Evolutionary conservation across 2,797 vertebrate genomes (phyloP).

Genomic region (Otolemur crassicaudatus): DNA sequence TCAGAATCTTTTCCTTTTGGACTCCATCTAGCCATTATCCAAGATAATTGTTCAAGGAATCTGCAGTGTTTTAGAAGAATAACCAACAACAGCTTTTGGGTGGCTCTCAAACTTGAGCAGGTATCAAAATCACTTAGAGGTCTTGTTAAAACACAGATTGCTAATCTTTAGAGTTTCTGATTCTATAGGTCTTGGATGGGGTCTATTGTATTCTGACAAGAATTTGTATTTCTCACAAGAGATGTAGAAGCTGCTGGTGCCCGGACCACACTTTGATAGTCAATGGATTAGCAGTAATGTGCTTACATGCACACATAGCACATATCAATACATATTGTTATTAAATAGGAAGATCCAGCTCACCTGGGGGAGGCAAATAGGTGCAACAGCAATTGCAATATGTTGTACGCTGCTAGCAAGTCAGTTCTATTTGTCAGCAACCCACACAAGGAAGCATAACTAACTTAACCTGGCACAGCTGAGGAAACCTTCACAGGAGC

Average conservation of each 20-base stretch:
- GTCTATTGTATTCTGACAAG: not conserved
- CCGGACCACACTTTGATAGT: not conserved
- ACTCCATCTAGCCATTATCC: not conserved
- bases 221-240: slow-evolving; percentile 13
- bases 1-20: not conserved
- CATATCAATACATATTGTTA: not conserved
- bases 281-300: not conserved
- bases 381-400: not conserved
- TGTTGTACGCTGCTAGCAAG: not conserved
- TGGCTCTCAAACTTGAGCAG: not conserved
- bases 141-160: not conserved
- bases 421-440: not conserved
- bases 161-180: not conserved
- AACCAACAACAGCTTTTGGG: not conserved
- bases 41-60: not conserved
- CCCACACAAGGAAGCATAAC: not conserved
- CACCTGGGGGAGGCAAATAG: not conserved
- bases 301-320: not conserved
- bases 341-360: not conserved
- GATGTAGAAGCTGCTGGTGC: not conserved
- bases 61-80: not conserved
- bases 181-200: not conserved
- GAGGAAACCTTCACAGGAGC: not conserved
- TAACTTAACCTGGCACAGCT: not conserved
- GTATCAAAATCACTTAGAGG: not conserved